Conservation (phyloP, 2,888 invertebrate species). For the Torymus tubicola region DNA sequence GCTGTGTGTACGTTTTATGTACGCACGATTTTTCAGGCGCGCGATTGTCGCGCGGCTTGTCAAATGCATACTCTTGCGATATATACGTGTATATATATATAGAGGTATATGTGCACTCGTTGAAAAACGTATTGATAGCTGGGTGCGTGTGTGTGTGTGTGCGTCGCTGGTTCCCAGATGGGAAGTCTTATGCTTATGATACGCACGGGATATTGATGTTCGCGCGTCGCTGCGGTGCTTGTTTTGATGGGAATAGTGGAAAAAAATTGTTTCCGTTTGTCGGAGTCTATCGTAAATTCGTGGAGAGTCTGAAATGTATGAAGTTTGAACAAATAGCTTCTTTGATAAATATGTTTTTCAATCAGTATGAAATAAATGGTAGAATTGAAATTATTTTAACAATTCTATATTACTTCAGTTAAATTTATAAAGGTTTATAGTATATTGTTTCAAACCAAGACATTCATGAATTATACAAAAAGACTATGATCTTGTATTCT, state of each 20-base stretch:
- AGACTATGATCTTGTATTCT: no score
- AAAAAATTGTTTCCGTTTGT: background rate
- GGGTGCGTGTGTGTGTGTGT: background rate
- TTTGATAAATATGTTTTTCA: background rate
- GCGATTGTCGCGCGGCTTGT: constrained; percentile 42
- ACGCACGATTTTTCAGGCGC: constrained; percentile 39
- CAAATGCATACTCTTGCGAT: constrained; percentile 48
- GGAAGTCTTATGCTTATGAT: constrained; percentile 10
- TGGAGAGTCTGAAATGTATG: no score
- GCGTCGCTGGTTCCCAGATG: background rate
- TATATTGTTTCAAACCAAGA: no score
- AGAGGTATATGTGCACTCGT: constrained; percentile 9
- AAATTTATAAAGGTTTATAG: no score
- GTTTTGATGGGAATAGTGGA: background rate
- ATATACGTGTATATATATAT: background rate
- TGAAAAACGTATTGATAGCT: constrained; percentile 18
- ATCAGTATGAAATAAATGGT: no score
- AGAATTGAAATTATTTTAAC: no score
- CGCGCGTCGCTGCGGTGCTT: background rate
- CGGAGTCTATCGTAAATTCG: background rate
- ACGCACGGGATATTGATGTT: background rate
- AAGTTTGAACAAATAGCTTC: no score
- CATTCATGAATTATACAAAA: no score
- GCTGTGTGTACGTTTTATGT: background rate
- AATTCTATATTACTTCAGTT: no score